Evolutionary conservation across 2,888 invertebrate species (phyloP), one percentile per base, ranked within the genome.

Genomic region (Synanthedon myopaeformis): DNA sequence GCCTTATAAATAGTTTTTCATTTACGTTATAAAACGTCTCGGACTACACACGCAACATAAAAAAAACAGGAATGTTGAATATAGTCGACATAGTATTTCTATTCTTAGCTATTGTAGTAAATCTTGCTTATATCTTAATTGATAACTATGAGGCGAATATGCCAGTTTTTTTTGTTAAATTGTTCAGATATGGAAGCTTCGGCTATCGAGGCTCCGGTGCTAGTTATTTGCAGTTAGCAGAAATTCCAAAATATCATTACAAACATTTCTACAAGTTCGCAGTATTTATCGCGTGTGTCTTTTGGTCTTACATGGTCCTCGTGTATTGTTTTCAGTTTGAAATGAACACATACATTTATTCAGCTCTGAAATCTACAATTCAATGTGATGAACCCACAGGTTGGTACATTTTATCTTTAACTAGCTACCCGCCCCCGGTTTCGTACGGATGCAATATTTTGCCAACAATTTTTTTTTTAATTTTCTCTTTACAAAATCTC

Each of bases 171-270:
- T 78, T 95, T 4, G 88, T 88, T 28, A 92, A 92, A 72, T 82
- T 89, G 0, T 92, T 91, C 71, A 89, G 91, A 23, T 94, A 93
- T 76, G 95, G 95, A 12, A 94, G 94, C 75, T 92, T 91, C 64
- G 89, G 90, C 0, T 89, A 90, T 59, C 89, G 89, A 64, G 89
- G 89, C 1, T 70, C 80, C 14, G 82, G 79, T 12, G 86, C 82
- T 0, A 74, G 78, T 63, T 86, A 74, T 57, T 62, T 87, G n/a
- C 72, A 79, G 57, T 66, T 79, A 52, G 74, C 91, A 14, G 93
- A 94, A 74, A 87, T 95, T 50, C 95, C 95, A 0, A 96, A 95
- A 77, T 88, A 92, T 51, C 94, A 92, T 88, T 96, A 95, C 67
- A 89, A 84, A 63, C 96, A 96, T 78, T 96, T 95, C 70, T 96